A percentile compares a stretch with the other conserved stretches of the same genome.
phyloP scores from a whole-genome alignment of 1,140 invertebrate genomes.

The Archivesica marissinica region DNA sequence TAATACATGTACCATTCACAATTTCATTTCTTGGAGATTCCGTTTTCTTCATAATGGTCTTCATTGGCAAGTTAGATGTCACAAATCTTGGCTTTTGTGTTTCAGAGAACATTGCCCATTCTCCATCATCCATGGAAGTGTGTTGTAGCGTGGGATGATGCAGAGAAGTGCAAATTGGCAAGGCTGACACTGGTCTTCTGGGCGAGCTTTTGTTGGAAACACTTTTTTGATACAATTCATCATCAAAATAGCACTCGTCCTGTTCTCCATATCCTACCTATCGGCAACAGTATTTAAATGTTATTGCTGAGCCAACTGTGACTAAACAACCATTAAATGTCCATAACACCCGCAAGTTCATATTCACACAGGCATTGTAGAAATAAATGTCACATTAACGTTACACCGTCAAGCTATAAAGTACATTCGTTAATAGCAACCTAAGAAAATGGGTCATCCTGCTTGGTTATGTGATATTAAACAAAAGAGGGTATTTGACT shows the following conservation, averaged over 20 bases:
- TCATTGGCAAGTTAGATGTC: constrained; percentile 30
- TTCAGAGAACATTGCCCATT: background rate
- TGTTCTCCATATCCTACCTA: background rate
- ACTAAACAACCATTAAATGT: no score
- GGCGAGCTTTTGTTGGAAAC: background rate
- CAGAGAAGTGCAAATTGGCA: background rate
- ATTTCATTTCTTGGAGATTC: constrained; percentile 11
- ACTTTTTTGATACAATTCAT: constrained; percentile 2
- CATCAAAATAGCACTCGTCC: constrained; percentile 33
- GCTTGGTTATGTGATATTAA: no score
- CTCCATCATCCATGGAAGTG: background rate
- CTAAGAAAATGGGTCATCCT: no score
- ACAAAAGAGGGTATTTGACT: no score
- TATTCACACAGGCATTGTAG: no score
- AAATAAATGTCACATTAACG: no score
- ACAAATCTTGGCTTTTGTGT: background rate
- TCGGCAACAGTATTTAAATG: background rate
- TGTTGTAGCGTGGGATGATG: background rate
- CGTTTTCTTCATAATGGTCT: constrained; percentile 17
- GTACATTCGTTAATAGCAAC: no score
- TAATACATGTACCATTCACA: no score
- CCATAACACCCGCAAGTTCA: no score
- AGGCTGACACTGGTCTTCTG: background rate
- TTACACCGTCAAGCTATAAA: no score
- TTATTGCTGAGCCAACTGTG: no score